Conservation (phyloP, 2,113 vertebrate genomes). For the Hypocryptadius cinnamomeus region DNA sequence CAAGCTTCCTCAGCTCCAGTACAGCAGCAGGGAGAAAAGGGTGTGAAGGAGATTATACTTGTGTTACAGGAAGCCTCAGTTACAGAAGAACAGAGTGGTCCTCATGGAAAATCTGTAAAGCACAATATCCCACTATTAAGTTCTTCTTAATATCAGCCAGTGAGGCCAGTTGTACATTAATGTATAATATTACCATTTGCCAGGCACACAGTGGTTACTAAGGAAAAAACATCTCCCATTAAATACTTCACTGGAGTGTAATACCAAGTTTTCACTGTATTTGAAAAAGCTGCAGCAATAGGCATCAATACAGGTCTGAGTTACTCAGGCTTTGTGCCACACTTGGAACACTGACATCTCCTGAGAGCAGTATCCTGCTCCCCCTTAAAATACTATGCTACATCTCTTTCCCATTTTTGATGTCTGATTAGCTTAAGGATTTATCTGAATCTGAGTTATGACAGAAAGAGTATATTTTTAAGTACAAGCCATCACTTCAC, state of each 20-base stretch:
- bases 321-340: background rate
- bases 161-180: background rate
- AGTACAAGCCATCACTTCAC: background rate
- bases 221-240: background rate
- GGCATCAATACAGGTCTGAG: background rate
- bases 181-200: background rate
- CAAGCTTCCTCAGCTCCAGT: background rate
- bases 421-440: background rate
- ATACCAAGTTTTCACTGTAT: background rate
- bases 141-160: background rate
- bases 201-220: background rate
- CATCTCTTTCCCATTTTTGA: background rate
- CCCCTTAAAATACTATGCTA: background rate
- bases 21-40: background rate
- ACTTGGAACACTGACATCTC: background rate
- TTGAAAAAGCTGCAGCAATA: background rate
- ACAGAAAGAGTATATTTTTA: background rate
- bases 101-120: background rate
- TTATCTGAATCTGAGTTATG: background rate
- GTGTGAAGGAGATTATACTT: background rate
- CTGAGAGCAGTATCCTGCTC: background rate
- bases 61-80: background rate
- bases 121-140: accelerated
- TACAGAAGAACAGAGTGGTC: background rate
- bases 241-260: background rate